Conservation (phyloP, 1,140 invertebrate genomes). For the Dinoponera quadriceps region DNA sequence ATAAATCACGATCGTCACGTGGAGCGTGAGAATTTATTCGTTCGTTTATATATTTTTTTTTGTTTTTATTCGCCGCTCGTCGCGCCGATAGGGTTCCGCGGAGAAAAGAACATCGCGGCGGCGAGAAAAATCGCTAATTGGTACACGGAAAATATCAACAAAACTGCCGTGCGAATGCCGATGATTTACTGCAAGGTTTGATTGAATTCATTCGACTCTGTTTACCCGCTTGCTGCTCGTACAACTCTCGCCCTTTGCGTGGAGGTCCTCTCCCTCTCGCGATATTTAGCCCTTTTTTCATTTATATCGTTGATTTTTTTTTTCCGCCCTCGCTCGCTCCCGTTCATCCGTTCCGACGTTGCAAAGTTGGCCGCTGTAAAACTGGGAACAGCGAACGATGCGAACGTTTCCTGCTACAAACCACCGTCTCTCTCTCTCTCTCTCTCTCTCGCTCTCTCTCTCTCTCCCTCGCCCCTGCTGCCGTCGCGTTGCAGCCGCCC, state of each 20-base stretch:
- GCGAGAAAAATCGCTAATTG: conserved; percentile 77
- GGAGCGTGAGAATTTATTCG: conserved; percentile 13
- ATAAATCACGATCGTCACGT: conserved; percentile 28
- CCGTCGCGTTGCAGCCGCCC: conserved; percentile 50
- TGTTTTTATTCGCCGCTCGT: not conserved
- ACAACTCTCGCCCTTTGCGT: conserved; percentile 31
- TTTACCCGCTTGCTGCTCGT: conserved; percentile 67
- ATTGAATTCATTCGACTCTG: conserved; percentile 81
- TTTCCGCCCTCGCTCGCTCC: conserved; percentile 45
- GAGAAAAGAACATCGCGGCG: conserved; percentile 30
- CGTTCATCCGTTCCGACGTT: conserved; percentile 65
- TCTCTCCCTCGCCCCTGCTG: conserved; percentile 11
- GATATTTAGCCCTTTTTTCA: conserved; percentile 69
- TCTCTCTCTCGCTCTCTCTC: not conserved
- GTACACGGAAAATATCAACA: conserved; percentile 78
- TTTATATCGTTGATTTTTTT: conserved; percentile 68
- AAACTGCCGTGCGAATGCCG: conserved; percentile 72
- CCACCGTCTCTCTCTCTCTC: conserved; percentile 31
- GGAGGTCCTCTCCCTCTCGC: conserved; percentile 27
- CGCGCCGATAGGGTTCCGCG: conserved; percentile 30
- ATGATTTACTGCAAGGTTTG: conserved; percentile 82
- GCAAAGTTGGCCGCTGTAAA: conserved; percentile 73
- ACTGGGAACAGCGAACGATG: conserved; percentile 73
- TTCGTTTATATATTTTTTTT: conserved; percentile 7
- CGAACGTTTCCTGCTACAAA: conserved; percentile 66